These are phyloP conservation scores for Dysmachus trigonus DNA, from an alignment of 2,888 invertebrate genomes.

Conservation along the genomic window DNA sequence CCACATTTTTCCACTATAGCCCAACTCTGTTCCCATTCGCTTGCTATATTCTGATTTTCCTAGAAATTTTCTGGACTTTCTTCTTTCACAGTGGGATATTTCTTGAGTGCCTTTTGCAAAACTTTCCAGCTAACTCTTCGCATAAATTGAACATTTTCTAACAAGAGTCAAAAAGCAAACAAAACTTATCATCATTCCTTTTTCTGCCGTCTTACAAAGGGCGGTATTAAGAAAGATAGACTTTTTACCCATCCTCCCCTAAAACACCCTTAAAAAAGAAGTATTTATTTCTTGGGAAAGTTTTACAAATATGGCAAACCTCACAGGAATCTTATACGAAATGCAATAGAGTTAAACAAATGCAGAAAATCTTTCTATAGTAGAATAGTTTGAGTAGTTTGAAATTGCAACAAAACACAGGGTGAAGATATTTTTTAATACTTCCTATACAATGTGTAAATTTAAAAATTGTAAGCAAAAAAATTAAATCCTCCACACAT, in stretches of 20 bases:
- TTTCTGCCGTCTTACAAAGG: too few relatives aligned
- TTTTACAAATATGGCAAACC: not conserved
- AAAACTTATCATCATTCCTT: not conserved
- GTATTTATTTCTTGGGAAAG: not conserved
- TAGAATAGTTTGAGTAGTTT: too few relatives aligned
- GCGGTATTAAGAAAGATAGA: too few relatives aligned
- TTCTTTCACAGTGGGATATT: not conserved
- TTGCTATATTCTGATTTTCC: not conserved
- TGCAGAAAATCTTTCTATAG: not conserved
- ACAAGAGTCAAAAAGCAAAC: not conserved
- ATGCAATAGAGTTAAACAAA: not conserved
- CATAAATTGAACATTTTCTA: not conserved
- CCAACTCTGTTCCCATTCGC: too few relatives aligned
- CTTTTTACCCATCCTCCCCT: not conserved
- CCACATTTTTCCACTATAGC: too few relatives aligned
- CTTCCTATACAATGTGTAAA: too few relatives aligned
- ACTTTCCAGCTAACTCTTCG: not conserved
- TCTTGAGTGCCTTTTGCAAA: not conserved
- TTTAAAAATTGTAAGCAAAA: too few relatives aligned
- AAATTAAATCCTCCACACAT: too few relatives aligned
- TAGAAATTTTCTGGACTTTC: not conserved
- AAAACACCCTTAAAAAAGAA: not conserved
- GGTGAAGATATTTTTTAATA: too few relatives aligned
- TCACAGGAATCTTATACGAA: not conserved
- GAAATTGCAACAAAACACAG: too few relatives aligned